These are phyloP conservation scores for Cryptophagus acutangulus DNA, from an alignment of 2,888 invertebrate species.

Conservation along the genomic window DNA sequence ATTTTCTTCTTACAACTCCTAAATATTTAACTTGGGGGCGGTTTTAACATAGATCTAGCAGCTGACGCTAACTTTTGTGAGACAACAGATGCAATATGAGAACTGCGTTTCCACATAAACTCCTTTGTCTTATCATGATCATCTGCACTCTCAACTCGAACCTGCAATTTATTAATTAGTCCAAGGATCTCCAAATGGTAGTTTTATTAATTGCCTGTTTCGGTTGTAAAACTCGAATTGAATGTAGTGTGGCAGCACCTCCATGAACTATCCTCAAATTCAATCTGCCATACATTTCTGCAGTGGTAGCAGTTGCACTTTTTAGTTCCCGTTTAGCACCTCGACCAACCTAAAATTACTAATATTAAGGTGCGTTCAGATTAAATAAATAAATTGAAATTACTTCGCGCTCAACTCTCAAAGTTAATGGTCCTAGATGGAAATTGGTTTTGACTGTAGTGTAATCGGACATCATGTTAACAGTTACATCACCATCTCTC, in stretches of 20 bases:
- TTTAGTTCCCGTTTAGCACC: slow-evolving; percentile 76
- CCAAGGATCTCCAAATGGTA: too few species aligned
- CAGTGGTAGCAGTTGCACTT: slow-evolving; percentile 82
- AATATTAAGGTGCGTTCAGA: slow-evolving; percentile 38
- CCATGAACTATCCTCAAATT: slow-evolving; percentile 73
- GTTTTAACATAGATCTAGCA: slow-evolving; percentile 57
- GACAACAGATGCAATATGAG: slow-evolving; percentile 78
- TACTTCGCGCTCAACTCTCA: slow-evolving; percentile 75
- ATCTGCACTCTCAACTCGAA: slow-evolving; percentile 74
- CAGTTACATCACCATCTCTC: slow-evolving; percentile 74
- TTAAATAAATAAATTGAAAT: slow-evolving; percentile 4
- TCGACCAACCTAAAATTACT: slow-evolving; percentile 55
- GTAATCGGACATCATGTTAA: slow-evolving; percentile 72
- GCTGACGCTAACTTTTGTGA: slow-evolving; percentile 70
- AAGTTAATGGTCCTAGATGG: slow-evolving; percentile 70
- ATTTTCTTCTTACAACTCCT: background rate
- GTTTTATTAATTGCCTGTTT: slow-evolving; percentile 71
- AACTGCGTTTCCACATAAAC: slow-evolving; percentile 77
- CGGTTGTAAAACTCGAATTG: slow-evolving; percentile 79
- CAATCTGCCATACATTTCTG: slow-evolving; percentile 78
- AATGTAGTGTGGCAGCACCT: slow-evolving; percentile 76
- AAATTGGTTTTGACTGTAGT: slow-evolving; percentile 81
- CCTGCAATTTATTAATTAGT: slow-evolving; percentile 57
- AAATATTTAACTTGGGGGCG: slow-evolving; percentile 44
- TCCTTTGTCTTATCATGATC: slow-evolving; percentile 81